Conservation (phyloP, 2,888 invertebrate genomes). For the Amblyjoppa proteus region DNA sequence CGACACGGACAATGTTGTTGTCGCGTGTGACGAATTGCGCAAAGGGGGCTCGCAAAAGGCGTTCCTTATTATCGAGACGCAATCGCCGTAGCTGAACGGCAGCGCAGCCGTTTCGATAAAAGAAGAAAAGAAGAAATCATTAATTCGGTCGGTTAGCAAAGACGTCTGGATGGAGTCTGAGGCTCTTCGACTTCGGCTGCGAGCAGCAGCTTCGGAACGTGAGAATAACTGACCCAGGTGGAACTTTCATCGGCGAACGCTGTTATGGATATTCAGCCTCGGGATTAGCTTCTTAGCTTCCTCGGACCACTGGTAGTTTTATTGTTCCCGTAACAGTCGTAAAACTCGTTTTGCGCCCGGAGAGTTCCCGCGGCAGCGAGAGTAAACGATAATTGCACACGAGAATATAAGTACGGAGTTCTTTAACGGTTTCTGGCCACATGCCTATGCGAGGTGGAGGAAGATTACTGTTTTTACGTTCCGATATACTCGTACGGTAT, state of each 20-base stretch:
- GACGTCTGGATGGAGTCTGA: not conserved
- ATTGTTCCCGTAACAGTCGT: constrained; percentile 59
- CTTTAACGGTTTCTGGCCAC: constrained; percentile 19
- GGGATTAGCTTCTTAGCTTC: constrained; percentile 11
- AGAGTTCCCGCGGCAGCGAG: not conserved
- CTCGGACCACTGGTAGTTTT: constrained; percentile 37
- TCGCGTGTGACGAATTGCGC: constrained; percentile 26
- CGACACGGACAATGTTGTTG: constrained; percentile 15
- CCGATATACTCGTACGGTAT: not conserved
- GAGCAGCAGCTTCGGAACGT: constrained; percentile 11
- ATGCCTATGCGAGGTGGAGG: not conserved
- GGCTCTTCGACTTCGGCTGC: constrained; percentile 13
- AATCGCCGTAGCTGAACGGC: not conserved
- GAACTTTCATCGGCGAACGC: constrained; percentile 50
- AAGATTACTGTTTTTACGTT: not conserved
- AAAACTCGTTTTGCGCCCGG: constrained; percentile 40
- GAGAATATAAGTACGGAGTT: constrained; percentile 40
- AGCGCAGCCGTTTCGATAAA: not conserved
- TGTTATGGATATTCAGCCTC: constrained; percentile 1
- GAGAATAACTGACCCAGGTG: constrained; percentile 37
- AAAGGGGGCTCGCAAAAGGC: constrained; percentile 41
- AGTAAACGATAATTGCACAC: constrained; percentile 13
- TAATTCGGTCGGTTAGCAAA: not conserved
- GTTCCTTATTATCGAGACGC: not conserved
- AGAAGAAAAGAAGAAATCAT: not conserved